Evolutionary conservation across 2,797 vertebrate species (phyloP), one percentile per base, ranked within the genome.

Genomic region (Coluber constrictor): DNA sequence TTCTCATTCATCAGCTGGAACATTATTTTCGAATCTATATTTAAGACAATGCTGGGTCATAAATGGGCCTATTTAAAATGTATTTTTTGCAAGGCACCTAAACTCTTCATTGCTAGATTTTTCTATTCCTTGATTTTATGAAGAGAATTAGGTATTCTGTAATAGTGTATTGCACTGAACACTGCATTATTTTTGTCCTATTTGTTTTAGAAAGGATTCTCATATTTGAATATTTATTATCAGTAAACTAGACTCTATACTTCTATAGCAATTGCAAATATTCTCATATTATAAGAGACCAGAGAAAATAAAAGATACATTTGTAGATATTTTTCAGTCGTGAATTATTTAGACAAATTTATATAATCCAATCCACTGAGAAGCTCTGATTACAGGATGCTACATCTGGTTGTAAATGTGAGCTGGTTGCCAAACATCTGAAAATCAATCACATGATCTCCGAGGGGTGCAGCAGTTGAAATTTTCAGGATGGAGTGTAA

Each of bases 1-100:
- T 66, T 95, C 95, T 95, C 94, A 95, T 90, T 79, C 94, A 57
- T 13, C 54, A 60, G 4, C 94, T 92, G 93, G 88, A 92, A 86
- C 91, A 87, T 57, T 87, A 9, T 27, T 61, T 93, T 90, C 51
- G 92, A 92, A 89, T 93, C 27, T 87, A 93, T 96, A n/a, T n/a
- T 91, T 88, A 94, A 92, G 27, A 93, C 59, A 25, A 25, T 92
- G 88, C 25, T 91, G 27, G 86, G 12, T 89, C 27, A 74, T 74
- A 87, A 90, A 54, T 29, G 87, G 74, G 55, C 61, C 70, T 70
- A 29, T 59, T 90, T n/a, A 32, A 55, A 11, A 15, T 61, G 23
- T 86, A 29, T 56, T 63, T 86, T 13, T 18, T 93, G 9, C 51
- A 86, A 66, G 25, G 13, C 32, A 9, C 9, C 13, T 51, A 57